phyloP scores from a whole-genome alignment of 1,140 invertebrate species.

The Sitophilus oryzae region DNA sequence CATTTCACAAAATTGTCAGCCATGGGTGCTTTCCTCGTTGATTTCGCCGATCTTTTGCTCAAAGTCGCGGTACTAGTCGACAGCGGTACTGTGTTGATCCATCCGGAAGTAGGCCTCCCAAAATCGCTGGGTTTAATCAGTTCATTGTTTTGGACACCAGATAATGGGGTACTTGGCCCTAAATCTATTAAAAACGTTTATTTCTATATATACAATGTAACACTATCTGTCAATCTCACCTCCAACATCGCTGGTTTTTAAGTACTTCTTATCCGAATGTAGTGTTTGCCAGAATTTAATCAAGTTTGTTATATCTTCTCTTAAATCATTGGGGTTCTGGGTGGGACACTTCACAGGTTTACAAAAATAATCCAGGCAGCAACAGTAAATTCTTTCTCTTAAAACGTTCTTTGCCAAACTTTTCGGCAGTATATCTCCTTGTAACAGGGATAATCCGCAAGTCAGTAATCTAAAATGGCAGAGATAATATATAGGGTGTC shows the following conservation, averaged over 20 bases:
- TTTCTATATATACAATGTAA: conserved; percentile 2
- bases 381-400: conserved; percentile 88
- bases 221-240: conserved; percentile 40
- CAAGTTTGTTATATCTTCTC: conserved; percentile 86
- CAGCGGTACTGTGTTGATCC: conserved; percentile 84
- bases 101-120: conserved; percentile 62
- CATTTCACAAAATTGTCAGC: conserved; percentile 85
- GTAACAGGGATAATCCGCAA: conserved; percentile 86
- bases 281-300: conserved; percentile 94
- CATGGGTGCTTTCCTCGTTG: conserved; percentile 55
- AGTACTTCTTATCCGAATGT: conserved; percentile 95
- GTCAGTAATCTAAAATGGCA: conserved; percentile 64
- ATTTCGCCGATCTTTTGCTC: conserved; percentile 71
- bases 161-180: conserved; percentile 36
- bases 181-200: conserved; percentile 30
- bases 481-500: not conserved
- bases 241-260: conserved; percentile 69
- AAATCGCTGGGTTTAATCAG: conserved; percentile 55
- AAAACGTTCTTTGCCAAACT: conserved; percentile 88
- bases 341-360: conserved; percentile 77
- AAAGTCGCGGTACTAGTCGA: conserved; percentile 65
- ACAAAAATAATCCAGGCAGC: conserved; percentile 94
- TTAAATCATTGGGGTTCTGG: conserved; percentile 65
- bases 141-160: conserved; percentile 45
- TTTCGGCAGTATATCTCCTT: conserved; percentile 84